Base-by-base conservation (phyloP, 1,140 invertebrate genomes). In the Nymphalis io region DNA sequence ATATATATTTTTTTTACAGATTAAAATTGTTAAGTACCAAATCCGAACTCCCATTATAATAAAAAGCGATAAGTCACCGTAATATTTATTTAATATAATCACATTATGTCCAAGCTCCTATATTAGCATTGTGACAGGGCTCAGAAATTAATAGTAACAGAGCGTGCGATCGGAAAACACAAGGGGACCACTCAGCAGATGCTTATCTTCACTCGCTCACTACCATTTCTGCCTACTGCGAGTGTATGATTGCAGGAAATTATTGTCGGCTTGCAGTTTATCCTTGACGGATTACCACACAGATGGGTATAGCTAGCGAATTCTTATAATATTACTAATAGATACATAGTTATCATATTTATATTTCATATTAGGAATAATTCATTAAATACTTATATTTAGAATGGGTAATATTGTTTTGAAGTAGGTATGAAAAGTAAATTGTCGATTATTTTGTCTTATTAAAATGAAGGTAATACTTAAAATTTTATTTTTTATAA, bases 121-220 rank as follows among this genome's bases (percentile, higher is more conserved):
- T 85, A 85, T 84, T 81, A 83, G 80, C 85, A 87, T 82, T 82
- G 84, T 81, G 84, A 88, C 80, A 80, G 78, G 84, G 84, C 68
- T 75, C 79, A 86, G 88, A 87, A 88, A 90, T 90, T 90, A 90
- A 88, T 90, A 88, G 86, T 82, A 82, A 87, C 76, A 76, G 83
- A 80, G 79, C 78, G 81, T 75, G 82, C 76, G 80, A 86, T 86
- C 80, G 85, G 82, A 81, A 83, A 89, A 87, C 83, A 85, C 72
- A 81, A 86, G 87, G 88, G 88, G 86, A 85, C 81, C 85, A 90
- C 87, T 90, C 88, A 87, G 87, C 88, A 88, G 88, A 90, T 90
- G 86, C 87, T 90, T 89, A 90, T 90, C 88, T 84, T 74, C 87
- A 88, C 82, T 81, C 80, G 72, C 82, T 72, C 67, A 61, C 60